Evolutionary conservation across 1,140 invertebrate genomes (phyloP).

Genomic region (Nasonia giraulti): DNA sequence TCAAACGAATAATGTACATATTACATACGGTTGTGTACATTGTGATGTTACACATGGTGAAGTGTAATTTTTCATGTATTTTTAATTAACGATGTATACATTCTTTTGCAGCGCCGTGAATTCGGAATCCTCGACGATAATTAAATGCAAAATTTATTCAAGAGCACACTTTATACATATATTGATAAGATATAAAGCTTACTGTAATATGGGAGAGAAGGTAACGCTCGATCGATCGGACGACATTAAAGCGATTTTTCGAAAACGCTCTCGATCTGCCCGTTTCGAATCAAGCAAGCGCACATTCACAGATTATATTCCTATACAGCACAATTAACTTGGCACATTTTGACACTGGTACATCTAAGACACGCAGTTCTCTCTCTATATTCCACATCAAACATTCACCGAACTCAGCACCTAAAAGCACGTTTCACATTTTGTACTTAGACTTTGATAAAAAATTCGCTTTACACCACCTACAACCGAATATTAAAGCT

Average conservation of each 20-base stretch:
- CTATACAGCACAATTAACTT: neutral
- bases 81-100: neutral
- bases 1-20: no score
- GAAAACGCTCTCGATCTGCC: neutral
- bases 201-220: neutral
- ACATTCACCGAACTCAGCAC: neutral
- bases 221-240: neutral
- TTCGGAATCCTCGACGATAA: neutral
- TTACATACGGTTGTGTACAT: no score
- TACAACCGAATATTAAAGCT: neutral
- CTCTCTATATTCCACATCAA: neutral
- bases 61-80: no score
- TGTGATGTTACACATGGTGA: no score
- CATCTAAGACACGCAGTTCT: neutral
- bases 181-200: neutral
- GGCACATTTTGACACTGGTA: neutral
- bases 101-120: neutral
- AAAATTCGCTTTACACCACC: neutral
- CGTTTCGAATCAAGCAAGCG: neutral
- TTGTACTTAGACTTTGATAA: neutral
- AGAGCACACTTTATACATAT: neutral
- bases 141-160: neutral
- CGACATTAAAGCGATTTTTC: neutral
- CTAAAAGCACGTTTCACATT: neutral
- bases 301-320: constrained; percentile 1